A percentile compares a stretch with the other conserved stretches of the same genome.
Evolutionary conservation across 2,797 vertebrate species (phyloP).

Genomic region (Epinephelus awoara): DNA sequence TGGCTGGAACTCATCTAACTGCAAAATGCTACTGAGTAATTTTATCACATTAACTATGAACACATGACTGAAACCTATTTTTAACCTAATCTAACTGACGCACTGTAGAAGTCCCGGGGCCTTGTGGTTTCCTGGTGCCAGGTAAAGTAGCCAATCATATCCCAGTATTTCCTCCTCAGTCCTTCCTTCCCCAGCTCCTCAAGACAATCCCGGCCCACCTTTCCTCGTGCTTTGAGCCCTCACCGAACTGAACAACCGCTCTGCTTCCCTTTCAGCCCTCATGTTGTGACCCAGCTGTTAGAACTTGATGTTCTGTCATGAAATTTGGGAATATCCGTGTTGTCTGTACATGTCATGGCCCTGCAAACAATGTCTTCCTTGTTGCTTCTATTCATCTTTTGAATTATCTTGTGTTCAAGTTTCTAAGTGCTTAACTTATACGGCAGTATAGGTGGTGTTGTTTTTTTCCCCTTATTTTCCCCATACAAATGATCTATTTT

Average conservation of each 20-base stretch:
- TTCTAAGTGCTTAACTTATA: neutral
- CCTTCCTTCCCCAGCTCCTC: conserved; percentile 43
- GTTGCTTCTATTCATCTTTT: no score
- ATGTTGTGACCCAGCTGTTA: conserved; percentile 57
- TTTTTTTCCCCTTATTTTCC: neutral
- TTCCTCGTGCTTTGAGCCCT: conserved; percentile 49
- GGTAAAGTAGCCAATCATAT: conserved; percentile 89
- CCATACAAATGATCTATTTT: neutral
- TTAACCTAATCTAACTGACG: conserved; percentile 86
- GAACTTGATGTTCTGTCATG: conserved; percentile 30
- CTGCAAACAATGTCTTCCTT: conserved; percentile 41
- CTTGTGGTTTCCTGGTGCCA: conserved; percentile 95
- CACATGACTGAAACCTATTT: conserved; percentile 83
- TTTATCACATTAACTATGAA: conserved; percentile 55
- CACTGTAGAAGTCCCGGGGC: conserved; percentile 92
- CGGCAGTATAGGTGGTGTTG: neutral
- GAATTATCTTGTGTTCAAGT: neutral
- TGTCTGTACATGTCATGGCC: conserved; percentile 47
- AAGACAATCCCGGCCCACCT: conserved; percentile 53
- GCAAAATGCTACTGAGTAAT: conserved; percentile 48
- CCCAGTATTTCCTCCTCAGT: conserved; percentile 59
- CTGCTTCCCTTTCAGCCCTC: conserved; percentile 55
- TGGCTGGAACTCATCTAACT: conserved; percentile 25
- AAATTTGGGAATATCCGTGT: conserved; percentile 21
- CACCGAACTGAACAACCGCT: conserved; percentile 45